A percentile compares a stretch with the other conserved stretches of the same genome.
These are phyloP conservation scores for Coelopa frigida DNA, from an alignment of 1,140 invertebrate genomes.

Conservation along the genomic window DNA sequence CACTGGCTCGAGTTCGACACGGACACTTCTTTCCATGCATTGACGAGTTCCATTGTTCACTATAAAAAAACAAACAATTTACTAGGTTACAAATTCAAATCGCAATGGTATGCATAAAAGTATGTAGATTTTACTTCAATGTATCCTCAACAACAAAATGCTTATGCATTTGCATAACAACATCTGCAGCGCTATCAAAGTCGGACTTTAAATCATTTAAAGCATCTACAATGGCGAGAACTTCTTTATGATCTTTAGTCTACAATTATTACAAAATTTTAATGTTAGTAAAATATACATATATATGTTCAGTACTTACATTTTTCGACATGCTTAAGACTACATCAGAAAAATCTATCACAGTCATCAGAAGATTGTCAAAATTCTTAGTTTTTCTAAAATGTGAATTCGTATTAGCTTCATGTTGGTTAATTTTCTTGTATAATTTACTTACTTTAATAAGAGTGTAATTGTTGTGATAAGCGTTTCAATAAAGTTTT, in stretches of 20 bases:
- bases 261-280: background rate
- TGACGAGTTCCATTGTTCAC: slow-evolving; percentile 65
- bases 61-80: slow-evolving; percentile 11
- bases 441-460: slow-evolving; percentile 23
- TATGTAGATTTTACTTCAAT: slow-evolving; percentile 35
- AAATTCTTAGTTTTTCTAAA: slow-evolving; percentile 39
- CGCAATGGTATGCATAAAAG: background rate
- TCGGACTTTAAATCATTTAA: slow-evolving; percentile 30
- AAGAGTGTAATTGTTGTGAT: slow-evolving; percentile 46
- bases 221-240: slow-evolving; percentile 21
- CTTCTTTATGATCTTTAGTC: slow-evolving; percentile 14
- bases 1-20: slow-evolving; percentile 56
- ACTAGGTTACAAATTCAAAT: background rate
- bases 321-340: slow-evolving; percentile 29
- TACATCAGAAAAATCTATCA: slow-evolving; percentile 36
- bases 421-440: background rate
- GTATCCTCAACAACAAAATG: slow-evolving; percentile 37
- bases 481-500: slow-evolving; percentile 56
- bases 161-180: slow-evolving; percentile 39
- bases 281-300: background rate
- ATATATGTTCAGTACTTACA: slow-evolving; percentile 14
- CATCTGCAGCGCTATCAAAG: slow-evolving; percentile 37
- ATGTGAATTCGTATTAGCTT: background rate
- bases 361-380: slow-evolving; percentile 32
- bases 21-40: slow-evolving; percentile 61